Conservation (phyloP, 2,113 vertebrate species). For the Peromyscus californicus region DNA sequence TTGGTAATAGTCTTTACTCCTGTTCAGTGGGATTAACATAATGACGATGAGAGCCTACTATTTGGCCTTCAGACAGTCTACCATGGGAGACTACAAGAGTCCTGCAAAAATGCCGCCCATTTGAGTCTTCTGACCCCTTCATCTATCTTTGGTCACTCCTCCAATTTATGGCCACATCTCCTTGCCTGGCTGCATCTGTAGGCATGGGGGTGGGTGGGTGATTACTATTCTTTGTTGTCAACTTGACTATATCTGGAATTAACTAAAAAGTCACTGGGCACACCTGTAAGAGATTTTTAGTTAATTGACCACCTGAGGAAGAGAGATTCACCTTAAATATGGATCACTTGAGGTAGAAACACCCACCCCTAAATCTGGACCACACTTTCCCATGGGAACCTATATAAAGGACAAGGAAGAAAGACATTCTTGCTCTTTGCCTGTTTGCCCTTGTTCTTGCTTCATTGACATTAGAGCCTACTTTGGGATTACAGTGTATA, state of each 20-base stretch:
- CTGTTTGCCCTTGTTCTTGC: not conserved
- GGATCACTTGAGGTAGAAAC: not conserved
- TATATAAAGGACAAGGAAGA: not conserved
- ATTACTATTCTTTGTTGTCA: not conserved
- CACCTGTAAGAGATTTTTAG: not conserved
- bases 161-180: not conserved
- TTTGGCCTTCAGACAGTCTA: not conserved
- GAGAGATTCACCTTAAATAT: not conserved
- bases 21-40: not conserved
- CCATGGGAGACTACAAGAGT: too few species aligned
- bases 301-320: not conserved
- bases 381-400: not conserved
- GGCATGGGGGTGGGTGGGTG: accelerated
- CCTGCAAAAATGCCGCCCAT: too few species aligned
- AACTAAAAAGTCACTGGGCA: not conserved
- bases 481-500: not conserved
- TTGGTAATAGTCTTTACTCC: not conserved
- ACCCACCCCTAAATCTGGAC: not conserved
- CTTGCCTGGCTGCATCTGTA: too few species aligned
- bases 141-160: too few species aligned
- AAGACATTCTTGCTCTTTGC: not conserved
- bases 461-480: not conserved
- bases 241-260: not conserved
- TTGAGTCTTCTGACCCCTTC: too few species aligned
- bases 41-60: not conserved